Base-by-base conservation (phyloP, 2,797 vertebrate genomes). In the Coreius guichenoti region DNA sequence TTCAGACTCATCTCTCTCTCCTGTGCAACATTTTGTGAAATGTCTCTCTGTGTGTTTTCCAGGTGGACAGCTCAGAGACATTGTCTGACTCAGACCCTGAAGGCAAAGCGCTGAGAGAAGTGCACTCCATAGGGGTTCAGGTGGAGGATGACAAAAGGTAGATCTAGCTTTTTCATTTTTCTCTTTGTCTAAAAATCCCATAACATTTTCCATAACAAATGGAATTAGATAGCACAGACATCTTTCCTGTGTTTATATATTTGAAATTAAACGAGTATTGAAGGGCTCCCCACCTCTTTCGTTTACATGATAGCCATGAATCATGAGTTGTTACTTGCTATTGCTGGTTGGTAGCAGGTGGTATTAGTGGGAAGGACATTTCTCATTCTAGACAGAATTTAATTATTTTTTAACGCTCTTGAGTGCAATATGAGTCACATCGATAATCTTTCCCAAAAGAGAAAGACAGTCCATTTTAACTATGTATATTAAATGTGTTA, bases 131-230 rank as follows among this genome's bases (percentile, higher is more conserved):
- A 0, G 98, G 98, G 16, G 97, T 99, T 72, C 98, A 99, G 92
- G 98, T 99, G 91, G 98, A 99, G 91, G 98, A 99, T 43, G 97
- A 99, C 89, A 99, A 98, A 94, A 97, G 98, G 98, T 99, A 92
- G 36, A 83, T 82, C 54, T 49, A 69, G 12, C 19, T 58, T 17
- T 74, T 61, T 82, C 8, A 39, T 45, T 45, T 39, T 69, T 75
- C 16, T 49, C 67, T 0, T 26, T 9, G 51, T 77, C 14, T 26
- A 17, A 36, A 36, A 5, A 26, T 61, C 21, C 12, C 21, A 9
- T 17, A 17, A 77, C 13, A 58, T 43, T 43, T 61, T n/a, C 56
- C 5, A 58, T 11, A n/a, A 58, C 54, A 61, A 78, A 61, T 61
- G 33, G 14, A 16, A 17, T 12, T 26, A n/a, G 61, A 61, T 39